Evolutionary conservation across 2,113 vertebrate genomes (phyloP).

Genomic region (Pao palembangensis): DNA sequence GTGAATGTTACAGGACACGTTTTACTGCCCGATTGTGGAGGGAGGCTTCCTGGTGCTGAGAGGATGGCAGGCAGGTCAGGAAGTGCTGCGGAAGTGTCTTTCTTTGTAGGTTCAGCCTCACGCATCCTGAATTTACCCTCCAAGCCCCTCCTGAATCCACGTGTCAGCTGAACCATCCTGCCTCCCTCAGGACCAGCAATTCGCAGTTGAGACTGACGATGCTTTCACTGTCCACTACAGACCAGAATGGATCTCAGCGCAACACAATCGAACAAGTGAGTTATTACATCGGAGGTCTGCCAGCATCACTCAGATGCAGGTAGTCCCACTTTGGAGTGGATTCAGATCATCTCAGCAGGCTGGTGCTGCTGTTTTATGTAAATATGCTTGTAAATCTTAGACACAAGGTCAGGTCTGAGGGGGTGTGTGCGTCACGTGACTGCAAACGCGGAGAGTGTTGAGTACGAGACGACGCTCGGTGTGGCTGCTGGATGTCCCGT

Average conservation of each 20-base stretch:
- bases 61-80: conserved; percentile 14
- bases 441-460: conserved; percentile 46
- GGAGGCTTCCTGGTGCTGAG: conserved; percentile 65
- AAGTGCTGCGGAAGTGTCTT: conserved; percentile 45
- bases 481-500: conserved; percentile 79
- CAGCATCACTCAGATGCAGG: conserved; percentile 75
- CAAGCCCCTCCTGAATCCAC: background rate
- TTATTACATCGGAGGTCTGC: conserved; percentile 85
- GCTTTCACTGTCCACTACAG: conserved; percentile 16
- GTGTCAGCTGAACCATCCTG: background rate
- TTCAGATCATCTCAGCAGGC: background rate
- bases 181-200: conserved; percentile 14
- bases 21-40: conserved; percentile 77
- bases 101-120: conserved; percentile 45
- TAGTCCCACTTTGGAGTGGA: conserved; percentile 38
- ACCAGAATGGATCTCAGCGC: background rate
- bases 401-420: conserved; percentile 82
- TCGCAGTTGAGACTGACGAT: conserved; percentile 3
- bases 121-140: background rate
- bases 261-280: conserved; percentile 31
- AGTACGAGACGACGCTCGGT: conserved; percentile 74
- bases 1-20: conserved; percentile 67
- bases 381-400: conserved; percentile 55
- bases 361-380: background rate
- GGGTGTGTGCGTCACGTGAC: conserved; percentile 83